Base-by-base conservation (phyloP, 2,888 invertebrate species). In the Resseliella maxima region DNA sequence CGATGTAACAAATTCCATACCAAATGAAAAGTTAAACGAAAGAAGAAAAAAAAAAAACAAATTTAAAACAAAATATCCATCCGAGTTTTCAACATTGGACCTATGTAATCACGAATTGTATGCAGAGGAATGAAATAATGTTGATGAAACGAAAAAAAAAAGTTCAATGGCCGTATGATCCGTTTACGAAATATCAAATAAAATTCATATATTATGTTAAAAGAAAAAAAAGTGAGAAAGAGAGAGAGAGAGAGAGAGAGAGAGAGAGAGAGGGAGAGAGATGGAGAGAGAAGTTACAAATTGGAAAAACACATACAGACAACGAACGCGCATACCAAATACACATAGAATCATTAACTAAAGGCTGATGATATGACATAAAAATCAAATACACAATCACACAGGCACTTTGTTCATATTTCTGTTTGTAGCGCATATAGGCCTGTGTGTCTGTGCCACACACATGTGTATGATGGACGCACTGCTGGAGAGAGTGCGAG, bases 161-260 rank as follows among this genome's bases (percentile, higher is more conserved):
- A 45, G 85, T 85, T 85, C 85, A 85, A 45, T 85, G 85, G 85
- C 85, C 85, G 85, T 85, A 45, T 46, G 85, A 45, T 85, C 45
- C 85, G 85, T 85, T 85, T 85, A 85, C 45, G 45, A 85, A 85
- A 85, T 46, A 85, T 46, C 85, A 85, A 38, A 83, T 38, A 83
- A 83, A 50, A 83, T 24, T 38, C 83, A 83, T 36, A 83, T 24
- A 83, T 83, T 83, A 83, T 83, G 83, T 83, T 83, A 0, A 38
- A 38, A 83, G 36, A 38, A 38, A 83, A 38, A 36, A 83, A 64
- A 15, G n/a, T n/a, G n/a, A 27, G 31, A 64, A 64, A 64, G 6
- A 64, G 41, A 5, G 41, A 5, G 6, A 8, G 41, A 5, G 12
- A 41, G 41, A 41, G 41, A 41, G 41, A 59, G 59, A 59, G 15